Evolutionary conservation across 2,888 invertebrate genomes (phyloP).

Genomic region (Dioctria linearis): DNA sequence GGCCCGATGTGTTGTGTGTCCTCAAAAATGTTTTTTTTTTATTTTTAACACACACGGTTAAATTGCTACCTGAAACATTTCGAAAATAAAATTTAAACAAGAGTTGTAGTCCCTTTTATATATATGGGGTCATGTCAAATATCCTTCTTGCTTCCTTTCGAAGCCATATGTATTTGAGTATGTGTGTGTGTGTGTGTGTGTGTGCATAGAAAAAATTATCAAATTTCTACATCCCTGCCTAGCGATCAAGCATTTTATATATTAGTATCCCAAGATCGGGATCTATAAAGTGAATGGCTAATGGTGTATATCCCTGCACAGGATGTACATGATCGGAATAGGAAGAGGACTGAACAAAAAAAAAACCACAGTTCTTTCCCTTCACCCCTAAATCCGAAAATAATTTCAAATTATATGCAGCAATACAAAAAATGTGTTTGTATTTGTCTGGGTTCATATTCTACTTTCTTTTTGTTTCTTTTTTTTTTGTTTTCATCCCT

Average conservation of each 20-base stretch:
- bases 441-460: conserved; percentile 2
- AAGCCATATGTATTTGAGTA: background rate
- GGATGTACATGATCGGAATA: conserved; percentile 44
- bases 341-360: conserved; percentile 19
- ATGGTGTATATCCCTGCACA: conserved; percentile 21
- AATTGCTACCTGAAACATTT: conserved; percentile 24
- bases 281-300: conserved; percentile 29
- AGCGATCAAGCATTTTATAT: background rate
- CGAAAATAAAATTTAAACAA: conserved; percentile 13
- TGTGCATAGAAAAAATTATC: background rate
- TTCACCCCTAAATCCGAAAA: conserved; percentile 15
- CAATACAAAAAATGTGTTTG: conserved; percentile 16
- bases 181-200: background rate
- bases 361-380: conserved; percentile 1
- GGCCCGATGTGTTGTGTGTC: conserved; percentile 12
- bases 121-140: conserved; percentile 6
- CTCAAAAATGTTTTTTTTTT: background rate
- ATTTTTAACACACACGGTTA: background rate
- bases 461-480: conserved; percentile 14
- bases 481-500: background rate
- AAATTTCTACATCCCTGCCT: background rate
- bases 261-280: background rate
- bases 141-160: conserved; percentile 9
- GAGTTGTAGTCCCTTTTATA: background rate
- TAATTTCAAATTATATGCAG: conserved; percentile 17